Conservation (phyloP, 2,113 vertebrate species). For the Synchiropus splendidus region DNA sequence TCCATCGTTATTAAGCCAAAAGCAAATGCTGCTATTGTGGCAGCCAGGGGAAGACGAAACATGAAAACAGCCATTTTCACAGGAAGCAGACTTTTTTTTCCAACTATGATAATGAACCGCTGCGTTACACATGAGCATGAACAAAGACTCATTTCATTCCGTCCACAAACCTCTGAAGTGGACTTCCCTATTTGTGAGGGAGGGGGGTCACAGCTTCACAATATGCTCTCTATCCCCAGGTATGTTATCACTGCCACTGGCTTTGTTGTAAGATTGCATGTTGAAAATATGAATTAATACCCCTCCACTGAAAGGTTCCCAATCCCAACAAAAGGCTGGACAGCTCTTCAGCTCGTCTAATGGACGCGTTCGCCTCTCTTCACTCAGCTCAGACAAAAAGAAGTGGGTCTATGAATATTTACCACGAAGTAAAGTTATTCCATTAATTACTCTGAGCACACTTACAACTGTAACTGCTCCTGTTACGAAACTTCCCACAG, state of each 20-base stretch:
- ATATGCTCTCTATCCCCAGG: constrained; percentile 41
- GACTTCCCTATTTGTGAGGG: constrained; percentile 36
- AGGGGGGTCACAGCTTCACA: constrained; percentile 44
- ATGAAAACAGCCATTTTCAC: constrained; percentile 34
- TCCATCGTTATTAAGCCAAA: constrained; percentile 15
- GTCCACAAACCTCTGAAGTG: constrained; percentile 50
- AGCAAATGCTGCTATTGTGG: constrained; percentile 37
- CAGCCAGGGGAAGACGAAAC: constrained; percentile 6
- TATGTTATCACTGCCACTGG: constrained; percentile 52
- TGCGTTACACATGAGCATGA: constrained; percentile 18
- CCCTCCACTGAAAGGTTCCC: constrained; percentile 62
- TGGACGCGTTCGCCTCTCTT: constrained; percentile 65
- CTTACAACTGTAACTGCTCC: constrained; percentile 58
- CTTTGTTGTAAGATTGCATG: constrained; percentile 54
- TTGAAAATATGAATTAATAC: constrained; percentile 62
- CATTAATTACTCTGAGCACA: constrained; percentile 67
- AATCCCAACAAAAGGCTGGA: constrained; percentile 64
- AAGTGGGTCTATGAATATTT: constrained; percentile 70
- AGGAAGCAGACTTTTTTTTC: constrained; percentile 31
- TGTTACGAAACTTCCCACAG: constrained; percentile 64
- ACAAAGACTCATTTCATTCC: constrained; percentile 49
- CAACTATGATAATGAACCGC: constrained; percentile 35
- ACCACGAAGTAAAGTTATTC: constrained; percentile 68
- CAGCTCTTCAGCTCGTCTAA: constrained; percentile 70
- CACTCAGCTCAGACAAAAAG: constrained; percentile 48